phyloP scores from a whole-genome alignment of 2,797 vertebrate genomes.

The Hydrocynus forskahlii region DNA sequence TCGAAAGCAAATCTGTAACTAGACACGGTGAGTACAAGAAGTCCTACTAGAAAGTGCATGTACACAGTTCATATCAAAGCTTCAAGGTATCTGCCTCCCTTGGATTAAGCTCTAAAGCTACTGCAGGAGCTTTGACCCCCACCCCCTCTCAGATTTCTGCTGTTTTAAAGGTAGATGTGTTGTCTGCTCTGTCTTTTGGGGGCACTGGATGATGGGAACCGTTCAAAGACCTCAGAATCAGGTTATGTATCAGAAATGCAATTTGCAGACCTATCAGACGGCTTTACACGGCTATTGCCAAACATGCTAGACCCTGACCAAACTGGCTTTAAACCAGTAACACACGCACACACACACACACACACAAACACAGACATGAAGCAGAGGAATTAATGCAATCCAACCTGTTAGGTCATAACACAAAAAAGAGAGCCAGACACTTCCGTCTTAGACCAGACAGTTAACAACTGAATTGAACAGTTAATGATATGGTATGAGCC shows the following conservation, averaged over 20 bases:
- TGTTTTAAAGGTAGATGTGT: constrained; percentile 30
- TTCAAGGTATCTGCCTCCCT: constrained; percentile 3
- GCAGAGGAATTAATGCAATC: constrained; percentile 1
- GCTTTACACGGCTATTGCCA: constrained; percentile 30
- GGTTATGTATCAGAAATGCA: constrained; percentile 32
- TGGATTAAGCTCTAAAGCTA: constrained; percentile 9
- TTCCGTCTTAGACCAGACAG: constrained; percentile 15
- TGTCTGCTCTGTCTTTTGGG: constrained; percentile 37
- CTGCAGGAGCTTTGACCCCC: neutral
- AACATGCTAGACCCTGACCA: constrained; percentile 28
- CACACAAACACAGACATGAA: neutral
- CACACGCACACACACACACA: neutral
- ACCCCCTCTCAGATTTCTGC: constrained; percentile 6
- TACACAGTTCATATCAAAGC: constrained; percentile 13
- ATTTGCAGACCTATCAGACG: constrained; percentile 11
- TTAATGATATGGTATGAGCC: neutral
- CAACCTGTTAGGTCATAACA: neutral
- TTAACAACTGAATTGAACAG: neutral
- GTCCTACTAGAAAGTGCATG: neutral
- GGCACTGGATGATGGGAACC: constrained; percentile 22
- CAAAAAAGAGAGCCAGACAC: constrained; percentile 6
- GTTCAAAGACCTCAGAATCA: constrained; percentile 49
- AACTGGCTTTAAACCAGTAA: constrained; percentile 8
- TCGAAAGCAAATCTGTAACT: constrained; percentile 15
- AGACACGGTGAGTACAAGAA: neutral